Conservation (phyloP, 2,797 vertebrate genomes). For the Enteromius mattozi region DNA sequence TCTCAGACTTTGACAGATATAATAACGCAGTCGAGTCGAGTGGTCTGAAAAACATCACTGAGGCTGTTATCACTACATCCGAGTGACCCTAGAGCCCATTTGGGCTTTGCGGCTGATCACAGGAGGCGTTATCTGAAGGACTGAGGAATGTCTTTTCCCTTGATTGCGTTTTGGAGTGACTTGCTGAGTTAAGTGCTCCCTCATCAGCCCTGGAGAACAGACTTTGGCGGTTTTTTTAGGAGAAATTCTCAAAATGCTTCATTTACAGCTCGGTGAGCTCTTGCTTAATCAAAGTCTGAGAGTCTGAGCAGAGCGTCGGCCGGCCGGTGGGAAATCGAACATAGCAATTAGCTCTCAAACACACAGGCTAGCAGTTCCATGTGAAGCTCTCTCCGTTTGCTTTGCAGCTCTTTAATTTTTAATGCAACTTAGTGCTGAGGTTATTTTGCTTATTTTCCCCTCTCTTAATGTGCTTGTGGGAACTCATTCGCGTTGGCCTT, state of each 20-base stretch:
- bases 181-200: conserved; percentile 60
- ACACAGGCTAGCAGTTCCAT: neutral
- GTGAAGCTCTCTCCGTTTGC: conserved; percentile 22
- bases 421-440: conserved; percentile 3
- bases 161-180: conserved; percentile 54
- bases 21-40: neutral
- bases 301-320: conserved; percentile 16
- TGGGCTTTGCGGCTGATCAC: conserved; percentile 33
- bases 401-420: conserved; percentile 31
- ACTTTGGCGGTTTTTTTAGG: conserved; percentile 23
- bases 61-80: conserved; percentile 2
- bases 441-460: conserved; percentile 34
- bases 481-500: neutral
- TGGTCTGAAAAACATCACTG: neutral
- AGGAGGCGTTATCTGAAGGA: conserved; percentile 42
- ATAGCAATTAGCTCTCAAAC: conserved; percentile 47
- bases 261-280: conserved; percentile 46
- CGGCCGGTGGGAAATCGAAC: conserved; percentile 32
- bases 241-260: conserved; percentile 51
- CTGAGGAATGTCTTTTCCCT: conserved; percentile 50
- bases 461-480: conserved; percentile 23
- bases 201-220: conserved; percentile 45
- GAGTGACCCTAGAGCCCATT: neutral
- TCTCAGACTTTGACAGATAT: neutral
- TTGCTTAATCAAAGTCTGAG: conserved; percentile 49